phyloP scores from a whole-genome alignment of 2,888 invertebrate genomes.

The Nemapogon koenigi region DNA sequence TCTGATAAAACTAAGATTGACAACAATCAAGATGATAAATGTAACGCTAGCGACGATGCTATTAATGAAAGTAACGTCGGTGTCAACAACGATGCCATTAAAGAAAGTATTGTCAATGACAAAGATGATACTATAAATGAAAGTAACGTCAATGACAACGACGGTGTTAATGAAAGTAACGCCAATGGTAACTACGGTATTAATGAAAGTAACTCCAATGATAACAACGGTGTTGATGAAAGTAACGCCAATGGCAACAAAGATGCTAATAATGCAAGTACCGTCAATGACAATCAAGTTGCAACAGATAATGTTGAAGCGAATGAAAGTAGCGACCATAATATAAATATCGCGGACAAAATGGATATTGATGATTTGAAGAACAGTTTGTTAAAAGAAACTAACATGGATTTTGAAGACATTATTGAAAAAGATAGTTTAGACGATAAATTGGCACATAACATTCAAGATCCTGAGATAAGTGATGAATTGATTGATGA shows the following conservation, averaged over 20 bases:
- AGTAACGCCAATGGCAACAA: not conserved
- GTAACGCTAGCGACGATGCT: constrained; percentile 10
- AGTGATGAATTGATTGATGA: constrained; percentile 43
- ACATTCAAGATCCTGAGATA: constrained; percentile 34
- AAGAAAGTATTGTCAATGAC: constrained; percentile 1
- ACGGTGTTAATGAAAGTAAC: not conserved
- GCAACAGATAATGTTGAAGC: not conserved
- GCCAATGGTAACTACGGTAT: not conserved
- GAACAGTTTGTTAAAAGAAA: not conserved
- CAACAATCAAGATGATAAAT: constrained; percentile 12
- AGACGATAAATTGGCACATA: constrained; percentile 12
- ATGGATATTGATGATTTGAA: not conserved
- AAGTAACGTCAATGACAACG: not conserved
- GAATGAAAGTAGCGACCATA: not conserved
- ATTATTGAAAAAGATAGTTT: not conserved
- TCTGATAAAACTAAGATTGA: constrained; percentile 9
- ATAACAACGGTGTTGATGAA: too few species aligned
- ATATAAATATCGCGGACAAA: not conserved
- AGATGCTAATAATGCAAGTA: not conserved
- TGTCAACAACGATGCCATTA: not conserved
- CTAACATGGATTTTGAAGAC: constrained; percentile 1
- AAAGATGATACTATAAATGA: not conserved
- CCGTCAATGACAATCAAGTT: constrained; percentile 15
- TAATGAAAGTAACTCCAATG: not conserved
- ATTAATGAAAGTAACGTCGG: constrained; percentile 11